Conservation (phyloP, 2,888 invertebrate genomes). For the Cloeon dipterum region DNA sequence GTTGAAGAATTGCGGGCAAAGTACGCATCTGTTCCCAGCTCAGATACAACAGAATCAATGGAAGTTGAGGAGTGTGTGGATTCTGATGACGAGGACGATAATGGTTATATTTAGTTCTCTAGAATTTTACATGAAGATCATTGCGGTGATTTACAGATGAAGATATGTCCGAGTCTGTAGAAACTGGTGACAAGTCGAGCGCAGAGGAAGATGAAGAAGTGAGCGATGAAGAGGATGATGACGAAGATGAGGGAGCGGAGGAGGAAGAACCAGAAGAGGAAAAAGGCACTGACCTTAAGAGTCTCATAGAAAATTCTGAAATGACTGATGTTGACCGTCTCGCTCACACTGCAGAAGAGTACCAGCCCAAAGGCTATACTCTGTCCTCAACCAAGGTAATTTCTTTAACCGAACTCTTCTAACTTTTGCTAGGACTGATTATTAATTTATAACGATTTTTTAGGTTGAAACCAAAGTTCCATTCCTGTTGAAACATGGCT, state of each 20-base stretch:
- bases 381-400: conserved; percentile 72
- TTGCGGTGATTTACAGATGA: too few relatives aligned
- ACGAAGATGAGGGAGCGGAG: too few relatives aligned
- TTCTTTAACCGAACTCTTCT: conserved; percentile 7
- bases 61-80: conserved; percentile 10
- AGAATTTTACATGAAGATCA: neutral
- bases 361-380: conserved; percentile 96
- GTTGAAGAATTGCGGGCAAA: conserved; percentile 58
- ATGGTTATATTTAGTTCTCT: too few relatives aligned
- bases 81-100: conserved; percentile 11
- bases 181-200: conserved; percentile 17
- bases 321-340: conserved; percentile 50
- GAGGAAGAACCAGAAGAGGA: conserved; percentile 21
- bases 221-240: conserved; percentile 13
- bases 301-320: conserved; percentile 29
- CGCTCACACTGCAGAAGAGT: conserved; percentile 79
- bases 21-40: conserved; percentile 22
- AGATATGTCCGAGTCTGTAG: too few relatives aligned
- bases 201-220: conserved; percentile 13
- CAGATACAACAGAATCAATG: conserved; percentile 10
- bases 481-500: conserved; percentile 65
- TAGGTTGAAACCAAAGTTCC: conserved; percentile 83
- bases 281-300: conserved; percentile 31
- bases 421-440: neutral
- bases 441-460: conserved; percentile 9